A percentile compares a stretch with the other conserved stretches of the same genome.
Evolutionary conservation across 2,113 vertebrate species (phyloP).

Genomic region (Daubentonia madagascariensis): DNA sequence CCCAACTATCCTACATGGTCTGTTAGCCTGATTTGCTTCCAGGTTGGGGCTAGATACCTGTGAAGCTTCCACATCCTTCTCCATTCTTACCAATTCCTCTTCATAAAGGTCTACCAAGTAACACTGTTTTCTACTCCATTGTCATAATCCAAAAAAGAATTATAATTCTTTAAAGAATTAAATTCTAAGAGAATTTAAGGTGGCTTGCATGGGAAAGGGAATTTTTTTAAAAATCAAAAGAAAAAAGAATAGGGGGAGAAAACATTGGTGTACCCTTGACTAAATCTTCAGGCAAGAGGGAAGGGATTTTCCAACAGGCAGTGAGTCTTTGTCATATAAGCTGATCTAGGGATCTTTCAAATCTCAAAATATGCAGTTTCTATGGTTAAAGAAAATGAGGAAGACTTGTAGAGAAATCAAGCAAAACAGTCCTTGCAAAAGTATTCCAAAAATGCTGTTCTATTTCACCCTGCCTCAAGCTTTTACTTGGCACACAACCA

Average conservation of each 20-base stretch:
- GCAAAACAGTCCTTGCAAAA: constrained; percentile 29
- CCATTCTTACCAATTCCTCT: not conserved
- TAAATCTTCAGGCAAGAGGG: not conserved
- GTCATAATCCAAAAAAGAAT: not conserved
- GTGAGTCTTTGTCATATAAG: not conserved
- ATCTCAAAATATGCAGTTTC: not conserved
- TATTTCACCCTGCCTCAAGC: not conserved
- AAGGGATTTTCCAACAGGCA: not conserved
- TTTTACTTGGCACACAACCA: not conserved
- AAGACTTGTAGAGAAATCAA: not conserved
- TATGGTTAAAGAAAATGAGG: not conserved
- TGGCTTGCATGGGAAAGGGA: not conserved
- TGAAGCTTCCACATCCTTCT: not conserved
- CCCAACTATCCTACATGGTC: not conserved
- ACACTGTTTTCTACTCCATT: not conserved
- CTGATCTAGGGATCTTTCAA: not conserved
- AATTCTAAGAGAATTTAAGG: constrained; percentile 12
- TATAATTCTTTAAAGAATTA: not conserved
- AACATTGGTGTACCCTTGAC: not conserved
- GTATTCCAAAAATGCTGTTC: not conserved
- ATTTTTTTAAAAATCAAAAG: too few species aligned
- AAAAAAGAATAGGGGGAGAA: not conserved
- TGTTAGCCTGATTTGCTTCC: not conserved
- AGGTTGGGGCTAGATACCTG: not conserved
- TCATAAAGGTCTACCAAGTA: not conserved